These are phyloP conservation scores for Plestiodon gilberti DNA, from an alignment of 2,113 vertebrate species.

Conservation along the genomic window DNA sequence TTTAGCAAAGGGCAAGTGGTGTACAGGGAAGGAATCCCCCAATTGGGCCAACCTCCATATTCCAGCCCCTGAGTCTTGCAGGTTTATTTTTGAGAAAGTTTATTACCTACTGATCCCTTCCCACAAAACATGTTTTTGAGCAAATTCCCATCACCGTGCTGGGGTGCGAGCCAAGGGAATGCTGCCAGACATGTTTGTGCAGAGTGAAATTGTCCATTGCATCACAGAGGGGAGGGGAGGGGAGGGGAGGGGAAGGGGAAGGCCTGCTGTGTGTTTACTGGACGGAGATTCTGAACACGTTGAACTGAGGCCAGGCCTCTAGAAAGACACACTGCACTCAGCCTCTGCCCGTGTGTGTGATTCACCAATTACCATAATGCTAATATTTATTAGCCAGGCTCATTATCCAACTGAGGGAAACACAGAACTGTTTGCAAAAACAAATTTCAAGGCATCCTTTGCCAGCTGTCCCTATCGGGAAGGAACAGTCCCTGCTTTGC, in stretches of 20 bases:
- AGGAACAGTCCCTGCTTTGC: slow-evolving; percentile 33
- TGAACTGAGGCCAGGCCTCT: slow-evolving; percentile 21
- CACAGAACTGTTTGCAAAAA: slow-evolving; percentile 3
- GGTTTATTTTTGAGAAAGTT: accelerated
- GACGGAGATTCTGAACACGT: background rate
- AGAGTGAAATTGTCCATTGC: slow-evolving; percentile 19
- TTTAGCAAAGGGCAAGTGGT: background rate
- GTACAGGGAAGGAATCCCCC: background rate
- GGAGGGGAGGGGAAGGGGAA: background rate
- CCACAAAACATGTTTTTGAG: slow-evolving; percentile 17
- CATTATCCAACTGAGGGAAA: slow-evolving; percentile 27
- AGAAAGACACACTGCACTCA: slow-evolving; percentile 15
- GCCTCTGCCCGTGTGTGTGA: slow-evolving; percentile 40
- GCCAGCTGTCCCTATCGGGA: slow-evolving; percentile 19
- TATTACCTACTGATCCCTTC: background rate
- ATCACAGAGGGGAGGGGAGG: accelerated
- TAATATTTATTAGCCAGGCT: slow-evolving; percentile 54
- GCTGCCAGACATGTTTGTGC: slow-evolving; percentile 11
- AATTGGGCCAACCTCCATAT: background rate
- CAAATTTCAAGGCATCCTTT: background rate
- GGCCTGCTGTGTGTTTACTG: background rate
- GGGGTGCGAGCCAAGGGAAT: slow-evolving; percentile 19
- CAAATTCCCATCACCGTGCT: background rate
- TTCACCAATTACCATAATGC: slow-evolving; percentile 56
- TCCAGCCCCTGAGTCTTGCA: background rate